Evolutionary conservation across 2,888 invertebrate genomes (phyloP).

Genomic region (Temnothorax rugatulus): DNA sequence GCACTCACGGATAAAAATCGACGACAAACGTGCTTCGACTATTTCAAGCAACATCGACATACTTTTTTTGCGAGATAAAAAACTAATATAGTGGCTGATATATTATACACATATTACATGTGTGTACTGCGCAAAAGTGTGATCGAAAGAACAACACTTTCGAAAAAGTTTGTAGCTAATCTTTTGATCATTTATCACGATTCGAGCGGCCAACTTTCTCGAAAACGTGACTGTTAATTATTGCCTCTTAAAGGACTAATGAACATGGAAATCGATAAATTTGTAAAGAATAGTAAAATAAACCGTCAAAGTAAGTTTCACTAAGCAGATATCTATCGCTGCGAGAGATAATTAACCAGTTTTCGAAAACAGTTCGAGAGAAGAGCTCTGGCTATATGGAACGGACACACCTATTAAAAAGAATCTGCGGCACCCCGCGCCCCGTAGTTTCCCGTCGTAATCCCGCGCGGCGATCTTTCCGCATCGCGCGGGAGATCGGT

Average conservation of each 20-base stretch:
- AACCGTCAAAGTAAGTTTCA: neutral
- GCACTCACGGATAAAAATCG: slow-evolving; percentile 6
- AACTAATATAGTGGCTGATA: neutral
- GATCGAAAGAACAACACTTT: neutral
- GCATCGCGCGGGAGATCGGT: slow-evolving; percentile 24
- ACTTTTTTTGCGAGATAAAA: slow-evolving; percentile 6
- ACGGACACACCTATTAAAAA: slow-evolving; percentile 37
- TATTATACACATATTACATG: neutral
- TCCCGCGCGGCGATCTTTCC: slow-evolving; percentile 73
- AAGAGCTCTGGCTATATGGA: neutral
- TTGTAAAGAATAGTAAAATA: neutral
- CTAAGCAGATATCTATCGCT: neutral
- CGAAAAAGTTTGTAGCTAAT: neutral
- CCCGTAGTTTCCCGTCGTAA: slow-evolving; percentile 38
- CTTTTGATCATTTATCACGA: neutral
- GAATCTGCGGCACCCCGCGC: slow-evolving; percentile 17
- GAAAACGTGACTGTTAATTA: neutral
- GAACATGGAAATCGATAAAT: neutral
- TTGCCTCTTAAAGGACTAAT: neutral
- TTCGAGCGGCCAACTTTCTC: neutral
- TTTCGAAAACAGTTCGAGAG: slow-evolving; percentile 6
- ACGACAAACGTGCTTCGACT: neutral
- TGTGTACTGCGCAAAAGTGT: neutral
- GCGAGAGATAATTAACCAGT: neutral
- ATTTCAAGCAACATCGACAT: neutral